Base-by-base conservation (phyloP, 2,888 invertebrate genomes). In the Dolomedes plantarius region DNA sequence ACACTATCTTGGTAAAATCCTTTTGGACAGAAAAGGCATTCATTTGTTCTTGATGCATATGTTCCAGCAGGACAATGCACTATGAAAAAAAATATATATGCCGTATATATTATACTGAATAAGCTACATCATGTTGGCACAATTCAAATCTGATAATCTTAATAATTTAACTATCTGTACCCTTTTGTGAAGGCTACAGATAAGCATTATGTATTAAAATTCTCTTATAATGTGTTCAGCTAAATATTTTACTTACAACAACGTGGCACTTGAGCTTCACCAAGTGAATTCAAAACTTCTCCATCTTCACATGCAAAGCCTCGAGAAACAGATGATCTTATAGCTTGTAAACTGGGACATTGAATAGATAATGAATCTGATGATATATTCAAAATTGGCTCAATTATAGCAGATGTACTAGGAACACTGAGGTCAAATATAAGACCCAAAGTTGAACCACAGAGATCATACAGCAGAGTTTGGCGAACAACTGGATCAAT, bases 31-130 rank as follows among this genome's bases (percentile, higher is more conserved):
- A 95, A 95, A 0, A 96, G 96, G 91, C 99, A 99, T 83, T 94
- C 94, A 90, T 96, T 96, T 92, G 97, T 97, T 90, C 97, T 96
- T 89, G 96, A 95, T 27, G 97, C 97, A 90, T 95, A 97, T 0
- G 98, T 97, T 90, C 99, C 99, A 89, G 98, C 97, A 7, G 99
- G 98, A 91, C 99, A 99, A 90, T 98, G 96, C 88, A 98, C 96
- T 96, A 90, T n/a, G 89, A 93, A 93, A 87, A 77, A 72, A 83
- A 69, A 50, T 39, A 19, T 19, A n/a, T 31, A 31, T 6, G 31
- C 6, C n/a, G n/a, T n/a, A n/a, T n/a, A n/a, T n/a, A n/a, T n/a
- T n/a, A n/a, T n/a, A n/a, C n/a, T n/a, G n/a, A n/a, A n/a, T n/a
- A n/a, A 32, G 6, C 16, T 19, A 23, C 23, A 19, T 27, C n/a